Conservation (phyloP, 2,113 vertebrate genomes). For the Piliocolobus tephrosceles region DNA sequence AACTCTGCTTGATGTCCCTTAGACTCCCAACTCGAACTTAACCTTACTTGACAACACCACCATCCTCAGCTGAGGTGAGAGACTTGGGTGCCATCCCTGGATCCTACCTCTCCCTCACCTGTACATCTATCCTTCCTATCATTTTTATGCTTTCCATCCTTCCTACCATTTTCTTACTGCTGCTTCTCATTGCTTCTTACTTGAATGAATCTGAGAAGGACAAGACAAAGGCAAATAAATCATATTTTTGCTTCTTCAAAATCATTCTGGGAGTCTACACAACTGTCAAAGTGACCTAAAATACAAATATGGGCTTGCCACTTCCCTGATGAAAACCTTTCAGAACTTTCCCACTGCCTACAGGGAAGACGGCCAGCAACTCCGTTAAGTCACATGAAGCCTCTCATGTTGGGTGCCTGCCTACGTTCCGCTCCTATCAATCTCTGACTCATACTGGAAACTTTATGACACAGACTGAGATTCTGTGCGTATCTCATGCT, state of each 20-base stretch:
- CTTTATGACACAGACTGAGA: background rate
- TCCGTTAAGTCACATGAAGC: background rate
- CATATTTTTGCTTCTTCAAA: background rate
- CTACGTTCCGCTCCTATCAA: background rate
- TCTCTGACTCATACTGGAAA: background rate
- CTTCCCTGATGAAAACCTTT: background rate
- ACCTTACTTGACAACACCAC: background rate
- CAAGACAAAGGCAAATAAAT: slow-evolving; percentile 1
- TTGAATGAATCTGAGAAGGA: background rate
- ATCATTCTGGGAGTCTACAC: background rate
- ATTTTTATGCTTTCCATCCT: background rate
- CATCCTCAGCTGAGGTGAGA: background rate
- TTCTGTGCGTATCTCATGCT: background rate
- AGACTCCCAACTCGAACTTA: background rate
- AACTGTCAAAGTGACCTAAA: background rate
- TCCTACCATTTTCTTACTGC: background rate
- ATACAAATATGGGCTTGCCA: background rate
- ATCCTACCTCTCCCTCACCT: background rate
- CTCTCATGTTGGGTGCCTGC: background rate
- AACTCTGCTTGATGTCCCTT: background rate
- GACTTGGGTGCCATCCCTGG: background rate
- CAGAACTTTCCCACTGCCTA: background rate
- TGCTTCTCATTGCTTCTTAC: background rate
- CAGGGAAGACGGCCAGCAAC: background rate
- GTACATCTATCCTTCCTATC: background rate